Evolutionary conservation across 2,797 vertebrate genomes (phyloP).

Genomic region (Psittacula echo): DNA sequence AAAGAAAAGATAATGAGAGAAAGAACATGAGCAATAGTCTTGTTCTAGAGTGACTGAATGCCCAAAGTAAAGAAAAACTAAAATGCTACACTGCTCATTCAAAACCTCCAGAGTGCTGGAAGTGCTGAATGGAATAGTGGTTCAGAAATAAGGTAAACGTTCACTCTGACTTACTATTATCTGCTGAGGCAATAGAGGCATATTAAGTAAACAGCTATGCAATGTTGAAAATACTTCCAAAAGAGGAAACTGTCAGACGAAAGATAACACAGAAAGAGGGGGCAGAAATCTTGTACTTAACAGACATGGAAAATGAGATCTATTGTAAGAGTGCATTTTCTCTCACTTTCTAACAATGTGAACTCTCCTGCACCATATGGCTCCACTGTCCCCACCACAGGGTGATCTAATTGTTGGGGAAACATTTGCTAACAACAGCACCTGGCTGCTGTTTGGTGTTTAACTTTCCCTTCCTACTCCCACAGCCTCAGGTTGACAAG

Average conservation of each 20-base stretch:
- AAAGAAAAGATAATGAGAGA: neutral
- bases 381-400: neutral
- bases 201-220: constrained; percentile 73
- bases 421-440: constrained; percentile 38
- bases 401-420: constrained; percentile 20
- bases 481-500: neutral
- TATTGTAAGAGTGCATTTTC: neutral
- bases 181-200: constrained; percentile 58
- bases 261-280: neutral
- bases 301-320: neutral
- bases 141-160: constrained; percentile 68
- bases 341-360: neutral
- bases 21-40: neutral
- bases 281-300: neutral
- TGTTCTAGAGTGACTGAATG: neutral
- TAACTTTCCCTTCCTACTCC: constrained; percentile 17
- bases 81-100: constrained; percentile 10
- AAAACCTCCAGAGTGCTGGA: neutral
- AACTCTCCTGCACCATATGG: constrained; percentile 2
- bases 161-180: constrained; percentile 64
- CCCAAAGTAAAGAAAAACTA: constrained; percentile 38
- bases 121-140: constrained; percentile 13
- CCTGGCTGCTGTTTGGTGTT: constrained; percentile 40
- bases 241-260: constrained; percentile 55
- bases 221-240: constrained; percentile 64